A percentile compares a stretch with the other conserved stretches of the same genome.
Evolutionary conservation across 2,797 vertebrate species (phyloP).

Genomic region (Amblyopsis hoosieri): DNA sequence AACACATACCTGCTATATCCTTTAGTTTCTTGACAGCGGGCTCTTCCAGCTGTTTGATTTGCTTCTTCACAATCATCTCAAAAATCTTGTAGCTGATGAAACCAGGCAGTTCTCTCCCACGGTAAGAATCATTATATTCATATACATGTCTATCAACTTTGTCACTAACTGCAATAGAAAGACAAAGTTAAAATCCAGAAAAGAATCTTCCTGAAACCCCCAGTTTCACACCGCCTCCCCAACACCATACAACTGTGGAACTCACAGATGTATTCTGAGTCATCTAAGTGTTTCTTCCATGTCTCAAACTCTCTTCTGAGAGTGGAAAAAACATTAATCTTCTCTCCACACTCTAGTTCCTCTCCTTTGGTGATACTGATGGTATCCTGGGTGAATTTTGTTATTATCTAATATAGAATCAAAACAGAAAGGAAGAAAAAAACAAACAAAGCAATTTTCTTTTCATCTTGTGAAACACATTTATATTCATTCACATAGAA

Average conservation of each 20-base stretch:
- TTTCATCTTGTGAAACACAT: background rate
- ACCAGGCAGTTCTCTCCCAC: constrained; percentile 84
- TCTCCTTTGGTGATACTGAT: constrained; percentile 70
- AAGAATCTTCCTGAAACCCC: background rate
- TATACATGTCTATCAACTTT: constrained; percentile 40
- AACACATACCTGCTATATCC: constrained; percentile 62
- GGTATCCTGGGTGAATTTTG: constrained; percentile 69
- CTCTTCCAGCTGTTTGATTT: constrained; percentile 78
- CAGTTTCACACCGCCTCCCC: no score
- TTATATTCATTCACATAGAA: no score
- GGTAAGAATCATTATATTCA: constrained; percentile 75
- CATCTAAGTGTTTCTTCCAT: constrained; percentile 58
- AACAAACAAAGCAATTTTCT: background rate
- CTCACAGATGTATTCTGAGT: constrained; percentile 56
- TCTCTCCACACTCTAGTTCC: constrained; percentile 65
- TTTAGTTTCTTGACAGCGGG: constrained; percentile 79
- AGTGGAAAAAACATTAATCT: constrained; percentile 61
- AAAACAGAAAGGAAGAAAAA: background rate
- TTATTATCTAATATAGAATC: constrained; percentile 66
- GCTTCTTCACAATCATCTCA: constrained; percentile 80
- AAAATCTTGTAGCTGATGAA: constrained; percentile 87
- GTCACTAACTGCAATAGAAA: constrained; percentile 64
- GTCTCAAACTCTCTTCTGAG: constrained; percentile 66
- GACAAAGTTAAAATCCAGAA: background rate
- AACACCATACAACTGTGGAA: constrained; percentile 3